Evolutionary conservation across 2,113 vertebrate species (phyloP), one percentile per base, ranked within the genome.

Genomic region (Tupaia tana): DNA sequence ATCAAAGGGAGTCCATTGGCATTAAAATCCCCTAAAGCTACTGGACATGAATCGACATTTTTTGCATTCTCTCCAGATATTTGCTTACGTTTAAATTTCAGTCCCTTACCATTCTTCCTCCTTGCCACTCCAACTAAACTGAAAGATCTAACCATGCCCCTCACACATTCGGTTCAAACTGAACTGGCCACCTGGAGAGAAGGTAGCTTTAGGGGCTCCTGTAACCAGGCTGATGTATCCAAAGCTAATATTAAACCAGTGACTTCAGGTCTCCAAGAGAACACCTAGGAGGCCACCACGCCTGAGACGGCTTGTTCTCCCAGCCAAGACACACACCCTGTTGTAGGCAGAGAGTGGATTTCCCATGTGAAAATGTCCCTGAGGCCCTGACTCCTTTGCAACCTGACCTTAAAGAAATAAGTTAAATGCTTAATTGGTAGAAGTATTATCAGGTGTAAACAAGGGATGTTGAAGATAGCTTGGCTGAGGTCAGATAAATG

Each of bases 341-440:
- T 24, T 34, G 75, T 19, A 54, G 54, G 80, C 31, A 77, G 9
- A n/a, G 31, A 85, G 95, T 31, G 15, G 56, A 89, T 93, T 96
- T 97, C 97, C 96, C 97, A 96, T 2, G 97, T 86, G 97, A 97
- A 97, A 85, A 27, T 86, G 13, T 31, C 25, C 90, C 92, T 6
- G 43, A 78, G 3, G 3, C 27, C 69, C 56, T 9, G 78, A 71
- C 64, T 78, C 31, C 69, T 93, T 88, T 92, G 92, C 56, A 83
- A 82, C 12, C 58, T 96, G 88, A 89, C 92, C 95, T 95, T 96
- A 95, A 95, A 91, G 92, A 93, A 95, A 31, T 56, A 66, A 94
- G 90, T 91, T 69, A 71, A 95, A 77, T 74, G 85, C 59, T 90
- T 87, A 90, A 81, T 71, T 85, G 77, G 78, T 81, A 77, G 70